Evolutionary conservation across 2,113 vertebrate genomes (phyloP), one percentile per base, ranked within the genome.

Genomic region (Cheilinus undulatus): DNA sequence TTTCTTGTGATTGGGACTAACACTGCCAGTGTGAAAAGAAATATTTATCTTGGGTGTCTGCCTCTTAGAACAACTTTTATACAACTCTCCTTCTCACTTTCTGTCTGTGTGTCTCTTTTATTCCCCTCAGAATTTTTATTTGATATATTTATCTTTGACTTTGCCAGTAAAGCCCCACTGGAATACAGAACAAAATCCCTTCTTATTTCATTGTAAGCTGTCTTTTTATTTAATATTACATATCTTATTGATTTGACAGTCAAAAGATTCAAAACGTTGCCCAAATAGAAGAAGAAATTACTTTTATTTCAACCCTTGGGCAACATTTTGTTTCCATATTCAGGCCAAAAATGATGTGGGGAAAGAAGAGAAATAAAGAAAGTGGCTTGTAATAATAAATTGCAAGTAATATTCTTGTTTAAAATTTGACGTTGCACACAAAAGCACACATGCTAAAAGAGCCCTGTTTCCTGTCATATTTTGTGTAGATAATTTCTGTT

Each of bases 1-100:
- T 73, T 51, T 50, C 15, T 58, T 17, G 50, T 3, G 40, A 66
- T 19, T 42, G 38, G 14, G 42, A 24, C 56, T 24, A 3, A n/a
- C 20, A 2, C 54, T 73, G 54, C 61, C 20, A 9, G 38, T 43
- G 52, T 50, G 48, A 65, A 27, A 11, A 52, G 1, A 75, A 62
- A 74, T 74, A 60, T 75, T 83, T 68, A 13, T 40, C 59, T 84
- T 83, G 78, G 60, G 23, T 19, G 45, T 62, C 30, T 53, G 53
- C 69, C 74, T 74, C 22, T 26, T 57, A 52, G n/a, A 49, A 19
- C 51, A 73, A 57, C 28, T 54, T n/a, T n/a, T n/a, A n/a, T n/a
- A n/a, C n/a, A n/a, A n/a, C 40, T 43, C 10, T 49, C 19, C 50
- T 13, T 73, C 59, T 49, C 42, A 48, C n/a, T 36, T 59, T 48